These are phyloP conservation scores for Cyanoliseus patagonus DNA, from an alignment of 2,113 vertebrate species.

Conservation along the genomic window DNA sequence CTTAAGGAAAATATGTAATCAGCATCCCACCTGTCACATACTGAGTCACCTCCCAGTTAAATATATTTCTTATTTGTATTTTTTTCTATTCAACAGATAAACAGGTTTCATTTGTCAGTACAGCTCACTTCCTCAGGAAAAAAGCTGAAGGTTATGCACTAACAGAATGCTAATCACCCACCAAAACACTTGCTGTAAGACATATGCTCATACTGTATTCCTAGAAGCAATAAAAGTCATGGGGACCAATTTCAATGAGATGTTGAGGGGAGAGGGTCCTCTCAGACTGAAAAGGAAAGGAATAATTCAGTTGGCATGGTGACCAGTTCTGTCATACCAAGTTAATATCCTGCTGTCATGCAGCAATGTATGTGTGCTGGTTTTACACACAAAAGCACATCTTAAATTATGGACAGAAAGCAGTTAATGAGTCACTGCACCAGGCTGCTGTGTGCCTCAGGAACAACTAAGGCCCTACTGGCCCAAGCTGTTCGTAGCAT, in stretches of 20 bases:
- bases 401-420: fast-evolving
- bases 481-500: not conserved
- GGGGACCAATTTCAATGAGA: not conserved
- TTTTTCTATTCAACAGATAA: slow-evolving; percentile 45
- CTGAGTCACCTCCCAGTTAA: slow-evolving; percentile 56
- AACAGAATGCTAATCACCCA: not conserved
- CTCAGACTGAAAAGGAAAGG: not conserved
- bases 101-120: slow-evolving; percentile 16
- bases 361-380: fast-evolving
- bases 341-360: not conserved
- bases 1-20: slow-evolving; percentile 59
- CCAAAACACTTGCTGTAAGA: not conserved
- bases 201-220: not conserved
- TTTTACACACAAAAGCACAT: not conserved
- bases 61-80: slow-evolving; percentile 23
- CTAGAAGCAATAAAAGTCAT: not conserved
- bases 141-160: not conserved
- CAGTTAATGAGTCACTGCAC: not conserved
- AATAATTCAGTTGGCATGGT: not conserved
- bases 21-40: slow-evolving; percentile 54
- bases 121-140: slow-evolving; percentile 59
- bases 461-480: not conserved
- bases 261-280: not conserved
- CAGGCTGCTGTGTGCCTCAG: not conserved
- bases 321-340: not conserved